A percentile compares a stretch with the other conserved stretches of the same genome.
These are phyloP conservation scores for Napeogenes sylphis DNA, from an alignment of 2,888 invertebrate genomes.

Conservation along the genomic window DNA sequence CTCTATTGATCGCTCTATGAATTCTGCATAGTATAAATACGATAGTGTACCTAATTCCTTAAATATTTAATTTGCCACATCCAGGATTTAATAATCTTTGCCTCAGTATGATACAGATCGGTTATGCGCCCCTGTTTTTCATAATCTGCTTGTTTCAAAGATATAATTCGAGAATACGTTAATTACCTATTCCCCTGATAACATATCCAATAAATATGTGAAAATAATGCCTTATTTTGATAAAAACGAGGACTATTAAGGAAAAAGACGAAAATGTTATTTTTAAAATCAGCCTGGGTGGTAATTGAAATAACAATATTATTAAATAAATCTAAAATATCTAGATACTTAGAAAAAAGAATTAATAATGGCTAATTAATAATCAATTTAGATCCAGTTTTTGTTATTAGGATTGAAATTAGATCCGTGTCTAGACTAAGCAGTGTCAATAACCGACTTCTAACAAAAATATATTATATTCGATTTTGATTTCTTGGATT, in stretches of 20 bases:
- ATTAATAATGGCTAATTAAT: neutral
- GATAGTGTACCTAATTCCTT: too few relatives aligned
- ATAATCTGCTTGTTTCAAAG: constrained; percentile 26
- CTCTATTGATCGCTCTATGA: too few relatives aligned
- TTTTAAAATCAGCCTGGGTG: constrained; percentile 33
- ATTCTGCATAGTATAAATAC: too few relatives aligned
- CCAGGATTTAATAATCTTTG: neutral
- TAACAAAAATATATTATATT: too few relatives aligned
- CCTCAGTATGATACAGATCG: neutral
- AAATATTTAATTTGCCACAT: neutral
- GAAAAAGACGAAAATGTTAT: constrained; percentile 14
- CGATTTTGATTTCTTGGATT: too few relatives aligned
- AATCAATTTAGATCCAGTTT: neutral
- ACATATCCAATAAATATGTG: constrained; percentile 43
- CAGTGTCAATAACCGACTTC: too few relatives aligned
- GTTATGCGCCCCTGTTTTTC: constrained; percentile 8
- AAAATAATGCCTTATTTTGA: constrained; percentile 43
- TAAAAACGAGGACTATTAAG: constrained; percentile 20
- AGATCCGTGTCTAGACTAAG: too few relatives aligned
- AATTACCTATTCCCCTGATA: constrained; percentile 39
- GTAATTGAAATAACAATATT: constrained; percentile 17
- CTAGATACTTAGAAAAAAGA: neutral
- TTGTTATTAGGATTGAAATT: too few relatives aligned
- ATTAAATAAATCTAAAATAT: neutral
- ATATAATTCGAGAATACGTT: constrained; percentile 34